Conservation (phyloP, 1,140 invertebrate species). For the Oscheius sp. region DNA sequence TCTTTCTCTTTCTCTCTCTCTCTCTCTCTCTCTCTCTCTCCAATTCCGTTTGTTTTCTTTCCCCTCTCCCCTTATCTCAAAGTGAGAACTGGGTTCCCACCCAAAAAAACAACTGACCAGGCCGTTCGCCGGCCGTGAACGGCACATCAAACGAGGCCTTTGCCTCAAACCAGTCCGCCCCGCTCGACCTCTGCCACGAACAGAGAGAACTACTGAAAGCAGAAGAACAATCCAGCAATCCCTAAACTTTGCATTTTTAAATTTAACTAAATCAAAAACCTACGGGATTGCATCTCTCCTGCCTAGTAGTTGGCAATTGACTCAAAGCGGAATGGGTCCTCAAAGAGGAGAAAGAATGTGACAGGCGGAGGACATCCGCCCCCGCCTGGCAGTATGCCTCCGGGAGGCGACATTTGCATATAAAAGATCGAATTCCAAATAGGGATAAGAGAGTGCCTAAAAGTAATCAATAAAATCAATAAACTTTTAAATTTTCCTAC, state of each 20-base stretch:
- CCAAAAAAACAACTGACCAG: not conserved
- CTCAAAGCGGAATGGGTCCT: not conserved
- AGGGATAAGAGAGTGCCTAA: constrained; percentile 26
- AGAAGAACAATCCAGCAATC: too few relatives aligned
- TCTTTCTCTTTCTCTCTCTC: not conserved
- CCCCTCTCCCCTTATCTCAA: not conserved
- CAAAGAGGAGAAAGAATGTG: not conserved
- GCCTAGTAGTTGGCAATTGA: not conserved
- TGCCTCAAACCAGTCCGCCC: not conserved
- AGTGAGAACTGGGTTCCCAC: not conserved
- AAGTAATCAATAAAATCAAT: not conserved
- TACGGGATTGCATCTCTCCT: too few relatives aligned
- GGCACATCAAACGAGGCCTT: not conserved
- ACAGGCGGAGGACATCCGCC: constrained; percentile 8
- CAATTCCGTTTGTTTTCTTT: not conserved
- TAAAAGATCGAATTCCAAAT: constrained; percentile 27
- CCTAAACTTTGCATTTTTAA: too few relatives aligned
- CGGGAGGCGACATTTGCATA: constrained; percentile 16
- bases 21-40: not conserved
- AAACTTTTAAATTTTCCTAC: not conserved
- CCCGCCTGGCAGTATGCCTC: constrained; percentile 10
- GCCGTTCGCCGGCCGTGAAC: not conserved
- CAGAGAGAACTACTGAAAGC: too few relatives aligned
- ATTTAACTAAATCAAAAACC: too few relatives aligned
- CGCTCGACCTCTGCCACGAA: not conserved